Evolutionary conservation across 2,113 vertebrate species (phyloP).

Genomic region (Asarcornis scutulata): DNA sequence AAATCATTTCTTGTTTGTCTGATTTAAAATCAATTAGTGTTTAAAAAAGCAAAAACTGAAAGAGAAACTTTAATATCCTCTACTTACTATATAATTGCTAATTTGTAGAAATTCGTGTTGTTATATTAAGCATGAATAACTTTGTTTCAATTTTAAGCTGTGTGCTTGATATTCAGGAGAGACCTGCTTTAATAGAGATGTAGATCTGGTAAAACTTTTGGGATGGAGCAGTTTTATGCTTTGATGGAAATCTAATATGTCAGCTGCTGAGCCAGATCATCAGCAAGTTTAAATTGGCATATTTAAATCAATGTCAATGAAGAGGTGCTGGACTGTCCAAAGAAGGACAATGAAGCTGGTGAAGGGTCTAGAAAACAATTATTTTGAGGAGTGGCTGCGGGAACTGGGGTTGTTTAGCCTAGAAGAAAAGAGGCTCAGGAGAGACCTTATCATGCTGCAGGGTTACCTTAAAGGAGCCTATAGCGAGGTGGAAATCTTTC

Average conservation of each 20-base stretch:
- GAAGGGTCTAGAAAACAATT: no score
- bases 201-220: neutral
- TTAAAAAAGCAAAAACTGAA: neutral
- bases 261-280: neutral
- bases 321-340: neutral
- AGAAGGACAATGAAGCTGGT: no score
- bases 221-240: neutral
- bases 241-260: neutral
- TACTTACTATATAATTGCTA: neutral
- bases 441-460: no score
- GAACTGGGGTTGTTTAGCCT: no score
- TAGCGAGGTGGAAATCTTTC: no score
- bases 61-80: neutral
- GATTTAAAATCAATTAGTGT: neutral
- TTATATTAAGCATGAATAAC: neutral
- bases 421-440: no score
- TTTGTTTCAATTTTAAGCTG: neutral
- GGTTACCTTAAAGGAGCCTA: no score
- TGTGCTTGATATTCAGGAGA: neutral
- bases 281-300: neutral
- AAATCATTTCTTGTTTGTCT: neutral
- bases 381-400: no score
- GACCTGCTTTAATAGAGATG: neutral
- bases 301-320: neutral
- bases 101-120: neutral